Conservation (phyloP, 2,797 vertebrate genomes). For the Momotus momota region DNA sequence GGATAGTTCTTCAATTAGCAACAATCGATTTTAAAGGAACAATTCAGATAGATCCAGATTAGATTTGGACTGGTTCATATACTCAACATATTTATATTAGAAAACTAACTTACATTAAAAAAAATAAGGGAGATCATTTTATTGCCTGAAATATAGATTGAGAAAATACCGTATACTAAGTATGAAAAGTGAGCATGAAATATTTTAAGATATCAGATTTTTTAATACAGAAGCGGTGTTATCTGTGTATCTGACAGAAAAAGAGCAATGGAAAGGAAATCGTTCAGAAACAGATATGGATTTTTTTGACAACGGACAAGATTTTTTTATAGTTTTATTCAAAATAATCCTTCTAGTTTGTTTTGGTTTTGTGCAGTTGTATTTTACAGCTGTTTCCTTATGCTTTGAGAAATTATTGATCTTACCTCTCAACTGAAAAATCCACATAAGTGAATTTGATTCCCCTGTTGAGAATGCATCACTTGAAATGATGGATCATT, state of each 20-base stretch:
- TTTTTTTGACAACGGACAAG: neutral
- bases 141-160: neutral
- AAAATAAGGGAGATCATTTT: neutral
- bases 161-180: neutral
- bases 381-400: neutral
- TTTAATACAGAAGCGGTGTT: neutral
- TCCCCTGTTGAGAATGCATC: neutral
- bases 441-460: neutral
- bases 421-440: neutral
- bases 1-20: neutral
- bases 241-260: neutral
- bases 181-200: neutral
- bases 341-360: neutral
- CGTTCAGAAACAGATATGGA: neutral
- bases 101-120: neutral
- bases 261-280: neutral
- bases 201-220: neutral
- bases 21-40: neutral
- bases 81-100: neutral
- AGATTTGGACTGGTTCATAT: neutral
- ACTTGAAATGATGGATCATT: neutral
- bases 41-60: neutral
- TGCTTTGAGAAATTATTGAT: constrained; percentile 29
- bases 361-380: neutral
- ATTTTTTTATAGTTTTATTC: neutral